Evolutionary conservation across 2,113 vertebrate genomes (phyloP).

Genomic region (Toxostoma redivivum): DNA sequence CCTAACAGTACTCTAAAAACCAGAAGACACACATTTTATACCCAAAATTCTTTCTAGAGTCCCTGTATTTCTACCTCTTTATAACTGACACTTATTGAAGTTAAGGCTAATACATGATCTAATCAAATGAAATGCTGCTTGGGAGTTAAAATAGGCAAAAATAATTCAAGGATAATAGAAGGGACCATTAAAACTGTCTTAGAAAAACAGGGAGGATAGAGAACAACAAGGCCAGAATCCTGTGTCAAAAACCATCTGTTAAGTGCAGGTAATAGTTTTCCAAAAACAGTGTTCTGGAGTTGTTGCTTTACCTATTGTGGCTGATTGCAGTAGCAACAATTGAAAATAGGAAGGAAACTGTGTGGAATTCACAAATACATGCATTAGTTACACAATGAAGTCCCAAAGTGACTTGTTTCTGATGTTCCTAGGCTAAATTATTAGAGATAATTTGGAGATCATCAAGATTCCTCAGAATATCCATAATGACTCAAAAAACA

Average conservation of each 20-base stretch:
- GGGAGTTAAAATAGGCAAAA: slow-evolving; percentile 1
- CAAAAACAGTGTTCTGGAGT: not conserved
- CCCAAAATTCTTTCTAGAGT: not conserved
- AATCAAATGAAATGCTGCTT: not conserved
- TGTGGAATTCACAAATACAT: not conserved
- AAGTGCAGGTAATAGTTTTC: not conserved
- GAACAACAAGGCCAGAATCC: no score
- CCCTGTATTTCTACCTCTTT: not conserved
- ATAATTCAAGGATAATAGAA: not conserved
- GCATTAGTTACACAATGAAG: not conserved
- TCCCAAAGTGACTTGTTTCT: not conserved
- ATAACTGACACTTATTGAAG: not conserved
- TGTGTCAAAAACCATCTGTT: not conserved
- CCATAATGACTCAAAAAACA: slow-evolving; percentile 5
- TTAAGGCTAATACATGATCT: not conserved
- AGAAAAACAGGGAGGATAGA: no score
- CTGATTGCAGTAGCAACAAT: not conserved
- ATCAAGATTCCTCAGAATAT: slow-evolving; percentile 10
- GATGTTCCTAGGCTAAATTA: not conserved
- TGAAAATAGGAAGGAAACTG: not conserved
- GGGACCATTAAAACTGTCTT: not conserved
- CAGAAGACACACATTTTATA: not conserved
- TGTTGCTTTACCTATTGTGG: not conserved
- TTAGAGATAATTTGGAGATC: not conserved
- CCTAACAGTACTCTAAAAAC: not conserved